Percentiles rank a stretch among this genome's conserved stretches.
Evolutionary conservation across 2,888 invertebrate genomes (phyloP).

Genomic region (Tetragnatha montana): DNA sequence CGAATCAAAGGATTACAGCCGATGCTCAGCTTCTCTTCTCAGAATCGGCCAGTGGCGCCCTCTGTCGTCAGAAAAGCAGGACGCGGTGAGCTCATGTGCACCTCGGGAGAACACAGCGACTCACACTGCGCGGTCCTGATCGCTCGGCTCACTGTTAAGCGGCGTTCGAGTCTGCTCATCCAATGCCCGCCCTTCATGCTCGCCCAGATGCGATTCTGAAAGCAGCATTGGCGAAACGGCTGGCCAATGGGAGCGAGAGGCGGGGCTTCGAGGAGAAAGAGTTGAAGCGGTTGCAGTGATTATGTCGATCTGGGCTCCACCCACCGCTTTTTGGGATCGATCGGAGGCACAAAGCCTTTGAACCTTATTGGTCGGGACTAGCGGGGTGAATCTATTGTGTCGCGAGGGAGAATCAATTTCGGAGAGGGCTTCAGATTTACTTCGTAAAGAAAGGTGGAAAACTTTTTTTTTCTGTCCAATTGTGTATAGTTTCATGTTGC

Average conservation of each 20-base stretch:
- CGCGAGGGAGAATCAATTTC: background rate
- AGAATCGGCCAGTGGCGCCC: conserved; percentile 55
- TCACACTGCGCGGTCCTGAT: conserved; percentile 61
- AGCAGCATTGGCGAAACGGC: conserved; percentile 54
- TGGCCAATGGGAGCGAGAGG: conserved; percentile 50
- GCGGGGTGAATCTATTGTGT: background rate
- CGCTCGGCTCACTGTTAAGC: conserved; percentile 57
- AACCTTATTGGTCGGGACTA: conserved; percentile 34
- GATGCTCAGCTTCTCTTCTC: conserved; percentile 28
- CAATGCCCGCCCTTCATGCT: conserved; percentile 69
- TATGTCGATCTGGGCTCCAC: conserved; percentile 52
- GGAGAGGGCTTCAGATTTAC: background rate
- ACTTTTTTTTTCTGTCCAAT: too few species aligned
- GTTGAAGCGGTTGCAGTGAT: conserved; percentile 60
- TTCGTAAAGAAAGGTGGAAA: too few species aligned
- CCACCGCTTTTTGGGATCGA: conserved; percentile 30
- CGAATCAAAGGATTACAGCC: conserved; percentile 18
- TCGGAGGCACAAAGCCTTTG: conserved; percentile 38
- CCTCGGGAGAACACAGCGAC: conserved; percentile 62
- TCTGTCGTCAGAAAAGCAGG: conserved; percentile 51
- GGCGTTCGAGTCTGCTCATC: conserved; percentile 64
- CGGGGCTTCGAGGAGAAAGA: conserved; percentile 52
- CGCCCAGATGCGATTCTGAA: conserved; percentile 59
- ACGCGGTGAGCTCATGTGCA: conserved; percentile 51
- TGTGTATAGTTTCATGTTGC: too few species aligned